phyloP scores from a whole-genome alignment of 2,888 invertebrate genomes.

The Amphipoea lucens region DNA sequence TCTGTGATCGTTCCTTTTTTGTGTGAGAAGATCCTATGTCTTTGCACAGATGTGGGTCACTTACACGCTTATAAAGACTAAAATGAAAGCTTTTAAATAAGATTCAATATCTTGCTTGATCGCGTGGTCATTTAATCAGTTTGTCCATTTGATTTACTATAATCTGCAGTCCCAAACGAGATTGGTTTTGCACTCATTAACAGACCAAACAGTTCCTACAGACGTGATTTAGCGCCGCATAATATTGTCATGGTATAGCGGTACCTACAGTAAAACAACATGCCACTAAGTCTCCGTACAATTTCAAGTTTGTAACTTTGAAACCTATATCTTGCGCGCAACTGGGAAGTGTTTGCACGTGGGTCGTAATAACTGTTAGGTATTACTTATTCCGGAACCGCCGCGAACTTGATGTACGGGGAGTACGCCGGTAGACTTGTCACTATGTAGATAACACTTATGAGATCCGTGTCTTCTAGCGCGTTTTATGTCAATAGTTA shows the following conservation, averaged over 20 bases:
- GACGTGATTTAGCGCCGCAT: slow-evolving; percentile 3
- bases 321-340: slow-evolving; percentile 46
- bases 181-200: slow-evolving; percentile 24
- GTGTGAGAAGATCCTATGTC: neutral
- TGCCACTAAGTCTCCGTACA: slow-evolving; percentile 32
- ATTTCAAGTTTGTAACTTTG: slow-evolving; percentile 54
- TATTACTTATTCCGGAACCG: slow-evolving; percentile 59
- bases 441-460: slow-evolving; percentile 28
- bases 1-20: neutral
- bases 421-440: slow-evolving; percentile 43
- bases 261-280: slow-evolving; percentile 30
- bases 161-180: neutral
- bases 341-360: slow-evolving; percentile 52
- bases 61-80: neutral
- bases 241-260: slow-evolving; percentile 1
- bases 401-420: slow-evolving; percentile 53
- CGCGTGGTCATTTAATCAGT: neutral
- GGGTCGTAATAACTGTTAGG: slow-evolving; percentile 61
- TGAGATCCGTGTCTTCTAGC: neutral
- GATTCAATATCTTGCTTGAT: neutral
- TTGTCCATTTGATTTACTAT: neutral
- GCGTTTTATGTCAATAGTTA: neutral
- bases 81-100: neutral
- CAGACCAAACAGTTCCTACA: slow-evolving; percentile 14
- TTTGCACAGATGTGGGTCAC: too few species aligned